Evolutionary conservation across 2,888 invertebrate genomes (phyloP).

Genomic region (Altica lythri): DNA sequence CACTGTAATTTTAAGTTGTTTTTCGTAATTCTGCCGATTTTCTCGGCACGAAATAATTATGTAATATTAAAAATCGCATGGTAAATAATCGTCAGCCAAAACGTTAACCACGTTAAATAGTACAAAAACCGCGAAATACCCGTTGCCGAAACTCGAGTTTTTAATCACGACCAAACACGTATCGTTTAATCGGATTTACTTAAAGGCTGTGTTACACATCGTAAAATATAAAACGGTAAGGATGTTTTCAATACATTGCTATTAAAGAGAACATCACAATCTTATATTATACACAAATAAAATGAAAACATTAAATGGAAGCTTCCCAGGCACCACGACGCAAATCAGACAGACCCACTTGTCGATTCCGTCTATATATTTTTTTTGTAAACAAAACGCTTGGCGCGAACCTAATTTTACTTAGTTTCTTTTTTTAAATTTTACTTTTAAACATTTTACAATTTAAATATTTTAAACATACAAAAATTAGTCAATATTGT

Average conservation of each 20-base stretch:
- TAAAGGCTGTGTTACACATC: conserved; percentile 51
- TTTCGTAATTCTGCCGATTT: conserved; percentile 52
- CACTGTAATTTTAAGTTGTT: conserved; percentile 57
- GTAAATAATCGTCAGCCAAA: conserved; percentile 52
- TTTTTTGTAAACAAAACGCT: conserved; percentile 39
- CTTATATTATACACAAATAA: no score
- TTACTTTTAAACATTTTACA: neutral
- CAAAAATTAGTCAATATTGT: no score
- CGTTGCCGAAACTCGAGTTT: conserved; percentile 54
- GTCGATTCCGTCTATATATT: conserved; percentile 42
- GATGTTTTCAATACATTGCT: conserved; percentile 21
- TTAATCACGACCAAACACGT: conserved; percentile 48
- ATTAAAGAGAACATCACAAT: neutral
- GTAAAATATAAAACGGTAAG: conserved; percentile 48
- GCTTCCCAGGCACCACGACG: conserved; percentile 37
- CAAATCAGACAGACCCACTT: conserved; percentile 42
- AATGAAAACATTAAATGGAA: conserved; percentile 34
- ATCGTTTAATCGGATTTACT: conserved; percentile 48
- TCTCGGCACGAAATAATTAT: conserved; percentile 56
- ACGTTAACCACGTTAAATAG: conserved; percentile 54
- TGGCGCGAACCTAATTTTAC: conserved; percentile 38
- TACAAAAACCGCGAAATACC: conserved; percentile 55
- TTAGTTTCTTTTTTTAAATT: conserved; percentile 4
- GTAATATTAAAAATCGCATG: conserved; percentile 53
- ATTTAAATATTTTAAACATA: neutral